Conservation (phyloP, 2,113 vertebrate species). For the Aegotheles bennettii region DNA sequence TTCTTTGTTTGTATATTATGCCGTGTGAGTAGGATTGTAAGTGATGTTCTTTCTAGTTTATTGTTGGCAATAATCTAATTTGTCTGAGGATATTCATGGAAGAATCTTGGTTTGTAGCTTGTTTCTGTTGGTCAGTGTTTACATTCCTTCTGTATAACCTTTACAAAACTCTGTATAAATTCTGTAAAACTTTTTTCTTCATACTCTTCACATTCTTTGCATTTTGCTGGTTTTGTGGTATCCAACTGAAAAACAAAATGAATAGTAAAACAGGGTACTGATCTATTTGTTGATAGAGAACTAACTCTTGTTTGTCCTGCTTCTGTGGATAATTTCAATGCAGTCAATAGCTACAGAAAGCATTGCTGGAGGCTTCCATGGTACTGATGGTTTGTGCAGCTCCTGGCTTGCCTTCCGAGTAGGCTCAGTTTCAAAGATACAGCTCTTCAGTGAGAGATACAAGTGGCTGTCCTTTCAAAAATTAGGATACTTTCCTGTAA, state of each 20-base stretch:
- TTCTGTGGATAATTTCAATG: background rate
- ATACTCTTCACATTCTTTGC: conserved; percentile 77
- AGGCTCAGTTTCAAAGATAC: background rate
- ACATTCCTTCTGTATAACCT: conserved; percentile 45
- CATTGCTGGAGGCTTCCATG: background rate
- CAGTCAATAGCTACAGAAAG: background rate
- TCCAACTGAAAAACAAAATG: conserved; percentile 43
- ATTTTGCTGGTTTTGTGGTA: conserved; percentile 55
- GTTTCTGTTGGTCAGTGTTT: background rate
- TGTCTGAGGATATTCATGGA: background rate
- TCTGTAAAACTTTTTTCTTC: conserved; percentile 71
- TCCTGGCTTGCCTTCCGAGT: background rate
- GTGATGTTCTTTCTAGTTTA: background rate
- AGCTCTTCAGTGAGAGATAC: background rate
- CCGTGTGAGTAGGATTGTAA: background rate
- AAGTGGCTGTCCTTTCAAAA: background rate
- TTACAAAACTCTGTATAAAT: conserved; percentile 67
- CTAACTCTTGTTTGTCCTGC: background rate
- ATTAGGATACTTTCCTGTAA: background rate
- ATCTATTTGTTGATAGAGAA: background rate
- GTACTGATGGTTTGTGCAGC: background rate
- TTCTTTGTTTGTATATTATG: background rate
- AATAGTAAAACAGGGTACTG: background rate
- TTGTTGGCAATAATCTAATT: background rate
- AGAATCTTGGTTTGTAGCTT: background rate